These are phyloP conservation scores for Chelonoidis abingdonii DNA, from an alignment of 2,113 vertebrate species.

Conservation along the genomic window DNA sequence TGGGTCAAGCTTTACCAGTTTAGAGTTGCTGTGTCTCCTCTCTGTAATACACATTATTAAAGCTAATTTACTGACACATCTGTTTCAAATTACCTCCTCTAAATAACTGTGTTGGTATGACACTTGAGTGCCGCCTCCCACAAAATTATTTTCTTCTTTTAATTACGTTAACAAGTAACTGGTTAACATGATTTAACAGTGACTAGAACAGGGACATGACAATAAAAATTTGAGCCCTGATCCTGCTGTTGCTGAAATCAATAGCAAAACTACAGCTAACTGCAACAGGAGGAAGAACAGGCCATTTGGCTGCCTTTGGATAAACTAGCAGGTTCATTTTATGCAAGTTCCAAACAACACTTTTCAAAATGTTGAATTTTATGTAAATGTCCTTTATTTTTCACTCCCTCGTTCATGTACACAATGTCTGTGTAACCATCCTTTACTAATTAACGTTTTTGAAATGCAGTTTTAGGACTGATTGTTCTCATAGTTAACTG, in stretches of 20 bases:
- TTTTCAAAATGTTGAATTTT: background rate
- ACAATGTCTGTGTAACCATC: background rate
- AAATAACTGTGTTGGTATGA: background rate
- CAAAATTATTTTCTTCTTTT: background rate
- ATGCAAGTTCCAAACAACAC: background rate
- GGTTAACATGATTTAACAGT: background rate
- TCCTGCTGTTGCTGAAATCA: background rate
- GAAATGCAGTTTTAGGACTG: background rate
- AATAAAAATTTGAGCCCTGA: background rate
- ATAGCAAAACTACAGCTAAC: background rate
- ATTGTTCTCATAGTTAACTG: background rate
- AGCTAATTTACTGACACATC: background rate
- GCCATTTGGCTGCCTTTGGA: background rate
- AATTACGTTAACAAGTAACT: background rate
- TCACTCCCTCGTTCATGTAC: background rate
- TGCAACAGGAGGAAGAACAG: background rate
- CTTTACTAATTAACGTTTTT: background rate
- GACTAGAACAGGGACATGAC: background rate
- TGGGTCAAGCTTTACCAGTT: background rate
- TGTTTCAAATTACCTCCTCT: background rate
- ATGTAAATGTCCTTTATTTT: background rate
- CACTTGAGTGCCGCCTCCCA: background rate
- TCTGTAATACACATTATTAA: background rate
- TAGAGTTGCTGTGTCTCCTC: background rate
- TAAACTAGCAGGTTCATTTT: background rate